phyloP scores from a whole-genome alignment of 2,888 invertebrate species.

The Dasypogon diadema region DNA sequence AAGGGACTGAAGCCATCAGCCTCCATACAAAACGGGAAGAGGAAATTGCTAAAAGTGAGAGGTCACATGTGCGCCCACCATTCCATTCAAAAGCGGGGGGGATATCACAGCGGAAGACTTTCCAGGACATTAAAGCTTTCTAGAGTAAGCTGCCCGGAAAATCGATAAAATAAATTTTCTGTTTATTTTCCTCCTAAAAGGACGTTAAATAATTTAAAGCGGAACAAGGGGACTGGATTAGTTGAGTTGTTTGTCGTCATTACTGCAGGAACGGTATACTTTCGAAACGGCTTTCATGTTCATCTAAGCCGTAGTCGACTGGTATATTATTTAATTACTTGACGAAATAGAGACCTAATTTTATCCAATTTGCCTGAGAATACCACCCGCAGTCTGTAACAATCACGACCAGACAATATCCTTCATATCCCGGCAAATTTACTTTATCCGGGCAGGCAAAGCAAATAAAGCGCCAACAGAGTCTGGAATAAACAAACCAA shows the following conservation, averaged over 20 bases:
- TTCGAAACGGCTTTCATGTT: background rate
- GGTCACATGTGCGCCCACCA: slow-evolving; percentile 5
- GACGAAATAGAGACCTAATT: slow-evolving; percentile 8
- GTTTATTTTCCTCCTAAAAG: background rate
- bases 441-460: background rate
- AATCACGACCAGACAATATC: slow-evolving; percentile 2
- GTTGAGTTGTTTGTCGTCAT: background rate
- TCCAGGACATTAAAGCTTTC: background rate
- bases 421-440: slow-evolving; percentile 22
- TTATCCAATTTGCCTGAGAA: slow-evolving; percentile 14
- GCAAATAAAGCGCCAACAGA: background rate
- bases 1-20: background rate
- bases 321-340: slow-evolving; percentile 11
- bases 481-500: background rate
- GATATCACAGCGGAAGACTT: background rate
- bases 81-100: background rate
- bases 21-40: background rate
- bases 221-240: background rate
- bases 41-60: background rate
- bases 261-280: background rate
- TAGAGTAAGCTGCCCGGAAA: background rate
- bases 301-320: background rate
- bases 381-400: background rate
- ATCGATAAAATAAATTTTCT: slow-evolving; percentile 29
- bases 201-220: slow-evolving; percentile 3